phyloP scores from a whole-genome alignment of 2,888 invertebrate species.

The Frankliniella fusca region DNA sequence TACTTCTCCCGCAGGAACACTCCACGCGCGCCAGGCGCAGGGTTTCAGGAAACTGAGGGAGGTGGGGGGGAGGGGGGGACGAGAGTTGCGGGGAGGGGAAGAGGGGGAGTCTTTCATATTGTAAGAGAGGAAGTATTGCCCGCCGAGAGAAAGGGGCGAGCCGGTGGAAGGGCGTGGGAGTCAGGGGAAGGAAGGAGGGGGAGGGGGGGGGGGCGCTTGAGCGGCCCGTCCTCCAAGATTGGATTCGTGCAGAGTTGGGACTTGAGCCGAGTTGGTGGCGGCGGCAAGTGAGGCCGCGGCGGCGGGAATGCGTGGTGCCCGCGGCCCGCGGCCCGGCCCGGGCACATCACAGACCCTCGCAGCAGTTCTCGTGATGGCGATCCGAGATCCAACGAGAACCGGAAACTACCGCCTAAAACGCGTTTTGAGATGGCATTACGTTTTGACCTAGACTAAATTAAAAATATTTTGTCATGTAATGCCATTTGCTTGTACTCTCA shows the following conservation, averaged over 20 bases:
- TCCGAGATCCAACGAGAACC: too few species aligned
- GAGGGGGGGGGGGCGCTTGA: neutral
- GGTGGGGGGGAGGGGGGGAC: neutral
- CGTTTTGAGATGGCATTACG: too few species aligned
- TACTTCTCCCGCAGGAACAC: slow-evolving; percentile 20
- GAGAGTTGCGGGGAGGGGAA: neutral
- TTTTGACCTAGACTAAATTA: too few species aligned
- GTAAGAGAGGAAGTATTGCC: slow-evolving; percentile 24
- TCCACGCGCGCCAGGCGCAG: neutral
- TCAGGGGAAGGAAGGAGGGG: neutral
- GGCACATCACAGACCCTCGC: neutral
- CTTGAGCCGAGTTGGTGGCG: slow-evolving; percentile 6
- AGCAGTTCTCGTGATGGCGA: too few species aligned
- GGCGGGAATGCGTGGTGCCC: neutral
- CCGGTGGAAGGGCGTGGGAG: neutral
- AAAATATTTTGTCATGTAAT: too few species aligned
- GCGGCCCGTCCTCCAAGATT: neutral
- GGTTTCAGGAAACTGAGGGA: neutral
- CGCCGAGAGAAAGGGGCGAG: neutral
- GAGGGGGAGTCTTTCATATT: slow-evolving; percentile 21
- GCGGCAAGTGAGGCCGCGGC: neutral
- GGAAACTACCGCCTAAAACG: too few species aligned
- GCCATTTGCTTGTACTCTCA: too few species aligned
- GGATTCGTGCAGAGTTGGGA: slow-evolving; percentile 21
- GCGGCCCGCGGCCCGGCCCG: neutral